phyloP scores from a whole-genome alignment of 2,113 vertebrate species.

The Prunella fulvescens region DNA sequence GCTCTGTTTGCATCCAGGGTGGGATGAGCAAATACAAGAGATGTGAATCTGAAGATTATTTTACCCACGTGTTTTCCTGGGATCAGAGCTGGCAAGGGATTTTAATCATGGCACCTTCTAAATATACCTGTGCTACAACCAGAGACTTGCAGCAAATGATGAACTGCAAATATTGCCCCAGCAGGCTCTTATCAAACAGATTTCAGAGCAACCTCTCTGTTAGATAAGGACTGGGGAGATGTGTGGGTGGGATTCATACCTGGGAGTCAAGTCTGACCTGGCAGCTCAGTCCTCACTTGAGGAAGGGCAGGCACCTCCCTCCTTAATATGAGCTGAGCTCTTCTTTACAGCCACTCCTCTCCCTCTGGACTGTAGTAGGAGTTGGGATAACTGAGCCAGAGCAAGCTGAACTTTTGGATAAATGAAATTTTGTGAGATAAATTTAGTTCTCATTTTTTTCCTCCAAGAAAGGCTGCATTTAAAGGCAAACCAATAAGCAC shows the following conservation, averaged over 20 bases:
- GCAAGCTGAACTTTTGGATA: neutral
- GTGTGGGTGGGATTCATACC: neutral
- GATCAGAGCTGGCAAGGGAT: neutral
- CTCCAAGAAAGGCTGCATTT: neutral
- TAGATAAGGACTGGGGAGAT: neutral
- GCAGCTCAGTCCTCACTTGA: neutral
- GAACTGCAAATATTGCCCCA: neutral
- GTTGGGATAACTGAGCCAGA: neutral
- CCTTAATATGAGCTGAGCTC: neutral
- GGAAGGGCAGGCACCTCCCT: neutral
- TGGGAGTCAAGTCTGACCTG: neutral
- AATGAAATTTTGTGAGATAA: neutral
- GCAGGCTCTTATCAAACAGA: neutral
- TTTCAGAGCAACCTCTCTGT: neutral
- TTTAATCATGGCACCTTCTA: neutral
- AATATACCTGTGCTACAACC: neutral
- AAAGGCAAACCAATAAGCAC: neutral
- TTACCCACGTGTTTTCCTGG: neutral
- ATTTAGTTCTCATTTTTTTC: neutral
- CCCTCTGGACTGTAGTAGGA: neutral
- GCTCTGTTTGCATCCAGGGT: neutral
- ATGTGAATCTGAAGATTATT: neutral
- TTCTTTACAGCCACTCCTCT: neutral
- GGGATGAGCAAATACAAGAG: neutral
- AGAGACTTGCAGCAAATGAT: neutral